Base-by-base conservation (phyloP, 2,888 invertebrate genomes). In the Cryptocheilus praepositus region DNA sequence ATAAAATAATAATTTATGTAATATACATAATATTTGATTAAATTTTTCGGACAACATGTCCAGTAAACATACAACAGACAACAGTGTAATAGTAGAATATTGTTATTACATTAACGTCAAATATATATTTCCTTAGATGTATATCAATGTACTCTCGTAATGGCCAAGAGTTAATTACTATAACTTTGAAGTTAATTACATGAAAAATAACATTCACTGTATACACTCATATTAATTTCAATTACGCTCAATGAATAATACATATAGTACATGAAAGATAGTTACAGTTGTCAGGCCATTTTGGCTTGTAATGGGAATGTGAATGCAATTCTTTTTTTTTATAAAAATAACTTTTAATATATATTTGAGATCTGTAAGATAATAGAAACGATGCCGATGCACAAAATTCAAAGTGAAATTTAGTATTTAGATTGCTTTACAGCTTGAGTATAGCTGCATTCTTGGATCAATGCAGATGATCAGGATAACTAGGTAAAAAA, bases 1-100 rank as follows among this genome's bases (percentile, higher is more conserved):
- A 86, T 81, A 85, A 86, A 86, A 86, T 86, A 86, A 86, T 85
- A 86, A 86, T 85, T 86, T 86, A 86, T 85, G 81, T 85, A 85
- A 86, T 85, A 85, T 84, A 86, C 83, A 83, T 84, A 83, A 82
- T 84, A 86, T 86, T 84, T 85, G 82, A 85, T 85, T 85, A 81
- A 85, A 83, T 82, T 81, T 82, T 73, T 81, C 70, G 81, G 81
- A 81, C 77, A 55, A 71, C 61, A n/a, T 55, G 77, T 79, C 79
- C 84, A 71, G 76, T 84, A 82, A 85, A 85, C 84, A 83, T 86
- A 85, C 83, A 86, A 86, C 86, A 86, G 86, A 86, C 85, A 86
- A 86, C 86, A 86, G 83, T 86, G 83, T 84, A 86, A 84, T 83
- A 84, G 85, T 86, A 86, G 84, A 86, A 86, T 85, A 86, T 86